Evolutionary conservation across 2,113 vertebrate species (phyloP), one percentile per base, ranked within the genome.

Genomic region (Craseonycteris thonglongyai): DNA sequence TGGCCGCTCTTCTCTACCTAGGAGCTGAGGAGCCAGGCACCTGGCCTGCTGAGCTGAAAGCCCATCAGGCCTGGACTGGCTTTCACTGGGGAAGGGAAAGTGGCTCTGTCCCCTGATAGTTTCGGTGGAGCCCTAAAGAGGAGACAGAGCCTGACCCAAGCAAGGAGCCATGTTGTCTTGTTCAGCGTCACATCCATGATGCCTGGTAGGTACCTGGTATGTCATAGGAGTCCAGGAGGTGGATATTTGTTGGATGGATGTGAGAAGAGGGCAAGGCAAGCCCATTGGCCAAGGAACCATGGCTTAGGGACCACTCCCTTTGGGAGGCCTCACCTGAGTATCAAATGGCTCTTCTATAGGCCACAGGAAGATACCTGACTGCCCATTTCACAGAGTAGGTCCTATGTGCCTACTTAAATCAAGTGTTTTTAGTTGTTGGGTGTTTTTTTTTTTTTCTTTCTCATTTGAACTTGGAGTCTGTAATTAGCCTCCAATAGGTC

Each of bases 391-490:
- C 59, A 90, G 90, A 81, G 76, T 13, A 80, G 75, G 93, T 74
- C n/a, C 45, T 90, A 66, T 6, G 35, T 81, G 80, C 84, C 71
- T 81, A 95, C 87, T 96, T 91, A 74, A 75, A 51, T 74, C 76
- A 74, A 84, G 88, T 88, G 81, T 92, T 92, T 96, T 96, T 51
- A 74, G 66, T 74, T 90, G 56, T 61, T 40, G 22, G 26, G n/a
- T n/a, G n/a, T 91, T 63, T 95, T 75, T 80, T 74, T 86, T 90
- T 83, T 65, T 58, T 88, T 81, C 87, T 92, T 93, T 95, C 85
- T 81, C n/a, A 40, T 97, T 96, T 97, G 97, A 97, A 98, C 96
- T 96, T 90, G 75, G 82, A 98, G 97, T 96, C 97, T 95, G 81
- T 90, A 97, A 96, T 96, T 97, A 90, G 51, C 26, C 87, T 45